phyloP scores from a whole-genome alignment of 1,140 invertebrate genomes.

The Catajapyx aquilonaris region DNA sequence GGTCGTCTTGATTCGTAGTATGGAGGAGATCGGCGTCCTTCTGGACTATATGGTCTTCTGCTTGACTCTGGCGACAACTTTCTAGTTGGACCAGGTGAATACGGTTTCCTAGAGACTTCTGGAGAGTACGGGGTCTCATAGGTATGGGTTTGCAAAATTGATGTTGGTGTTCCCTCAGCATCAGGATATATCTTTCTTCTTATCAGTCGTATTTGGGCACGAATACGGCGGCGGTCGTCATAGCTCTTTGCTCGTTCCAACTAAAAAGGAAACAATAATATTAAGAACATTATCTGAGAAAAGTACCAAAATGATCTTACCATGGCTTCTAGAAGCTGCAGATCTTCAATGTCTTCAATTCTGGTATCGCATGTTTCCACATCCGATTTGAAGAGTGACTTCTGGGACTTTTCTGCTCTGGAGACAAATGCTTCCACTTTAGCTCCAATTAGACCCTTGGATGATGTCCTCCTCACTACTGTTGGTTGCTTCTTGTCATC shows the following conservation, averaged over 20 bases:
- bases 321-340: conserved; percentile 41
- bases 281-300: no score
- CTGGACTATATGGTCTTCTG: neutral
- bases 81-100: conserved; percentile 5
- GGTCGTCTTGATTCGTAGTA: neutral
- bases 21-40: neutral
- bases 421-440: conserved; percentile 2
- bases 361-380: no score
- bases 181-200: no score
- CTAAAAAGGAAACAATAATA: conserved; percentile 22
- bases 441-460: conserved; percentile 3
- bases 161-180: no score
- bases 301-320: no score
- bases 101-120: neutral
- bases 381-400: no score
- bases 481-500: neutral
- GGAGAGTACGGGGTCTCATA: no score
- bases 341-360: conserved; percentile 46
- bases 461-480: neutral
- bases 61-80: conserved; percentile 10
- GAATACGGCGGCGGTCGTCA: conserved; percentile 44
- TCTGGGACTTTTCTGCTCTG: conserved; percentile 1
- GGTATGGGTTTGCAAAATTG: no score
- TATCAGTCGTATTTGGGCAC: conserved; percentile 52
- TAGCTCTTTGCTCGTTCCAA: conserved; percentile 48